These are phyloP conservation scores for Clarias pachynema DNA, from an alignment of 2,797 vertebrate species.

Conservation along the genomic window DNA sequence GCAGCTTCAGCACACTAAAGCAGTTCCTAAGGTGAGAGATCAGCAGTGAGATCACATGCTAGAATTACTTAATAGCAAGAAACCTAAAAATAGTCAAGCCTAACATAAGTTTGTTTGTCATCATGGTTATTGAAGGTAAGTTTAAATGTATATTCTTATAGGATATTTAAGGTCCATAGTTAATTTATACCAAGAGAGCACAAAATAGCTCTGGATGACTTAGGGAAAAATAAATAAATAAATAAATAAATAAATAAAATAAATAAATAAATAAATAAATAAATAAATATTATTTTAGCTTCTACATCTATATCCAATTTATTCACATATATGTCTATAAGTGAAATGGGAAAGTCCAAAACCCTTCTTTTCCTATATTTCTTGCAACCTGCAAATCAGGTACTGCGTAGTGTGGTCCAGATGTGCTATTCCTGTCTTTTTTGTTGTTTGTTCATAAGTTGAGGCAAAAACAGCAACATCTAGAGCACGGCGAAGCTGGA, in stretches of 20 bases:
- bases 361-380: neutral
- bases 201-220: neutral
- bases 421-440: neutral
- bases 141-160: neutral
- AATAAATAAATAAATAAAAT: no score
- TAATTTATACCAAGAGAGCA: neutral
- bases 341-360: neutral
- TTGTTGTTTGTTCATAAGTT: neutral
- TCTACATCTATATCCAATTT: neutral
- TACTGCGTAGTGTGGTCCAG: neutral
- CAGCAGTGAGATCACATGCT: neutral
- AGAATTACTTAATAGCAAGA: neutral
- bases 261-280: no score
- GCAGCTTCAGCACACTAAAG: constrained; percentile 26
- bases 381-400: neutral
- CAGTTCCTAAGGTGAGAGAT: neutral
- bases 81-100: neutral
- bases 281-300: neutral
- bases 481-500: neutral
- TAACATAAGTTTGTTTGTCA: neutral
- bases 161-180: neutral
- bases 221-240: no score
- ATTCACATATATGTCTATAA: neutral
- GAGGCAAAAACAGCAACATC: constrained; percentile 4
- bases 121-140: neutral